These are phyloP conservation scores for Suillia variegata DNA, from an alignment of 2,888 invertebrate species.

Conservation along the genomic window DNA sequence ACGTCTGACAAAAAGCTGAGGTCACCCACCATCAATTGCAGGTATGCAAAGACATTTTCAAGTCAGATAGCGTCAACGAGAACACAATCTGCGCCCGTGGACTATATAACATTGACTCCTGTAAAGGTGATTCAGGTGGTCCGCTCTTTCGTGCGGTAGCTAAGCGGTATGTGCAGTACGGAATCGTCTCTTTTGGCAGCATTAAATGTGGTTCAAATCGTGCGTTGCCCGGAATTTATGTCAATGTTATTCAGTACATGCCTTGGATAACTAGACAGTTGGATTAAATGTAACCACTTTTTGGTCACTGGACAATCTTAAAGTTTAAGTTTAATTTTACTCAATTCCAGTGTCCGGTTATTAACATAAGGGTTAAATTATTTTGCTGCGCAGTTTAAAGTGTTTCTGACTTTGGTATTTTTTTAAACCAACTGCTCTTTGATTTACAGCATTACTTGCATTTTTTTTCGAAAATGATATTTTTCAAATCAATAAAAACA, in stretches of 20 bases:
- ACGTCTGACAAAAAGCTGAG: slow-evolving; percentile 41
- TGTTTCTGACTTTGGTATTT: too few relatives aligned
- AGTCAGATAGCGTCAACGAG: slow-evolving; percentile 44
- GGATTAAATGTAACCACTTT: too few relatives aligned
- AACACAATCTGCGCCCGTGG: slow-evolving; percentile 64
- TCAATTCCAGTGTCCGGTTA: too few relatives aligned
- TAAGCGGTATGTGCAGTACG: slow-evolving; percentile 57
- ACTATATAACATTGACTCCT: slow-evolving; percentile 42
- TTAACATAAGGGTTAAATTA: too few relatives aligned
- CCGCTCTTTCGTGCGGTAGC: slow-evolving; percentile 42
- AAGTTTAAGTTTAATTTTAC: too few relatives aligned
- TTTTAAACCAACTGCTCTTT: too few relatives aligned
- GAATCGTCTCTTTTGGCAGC: slow-evolving; percentile 70
- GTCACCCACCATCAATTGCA: slow-evolving; percentile 31
- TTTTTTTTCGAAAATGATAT: too few relatives aligned
- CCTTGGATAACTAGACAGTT: slow-evolving; percentile 64
- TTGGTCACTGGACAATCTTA: too few relatives aligned
- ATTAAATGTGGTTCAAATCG: slow-evolving; percentile 62
- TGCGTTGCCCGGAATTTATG: slow-evolving; percentile 65
- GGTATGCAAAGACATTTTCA: slow-evolving; percentile 42
- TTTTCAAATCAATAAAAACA: too few relatives aligned
- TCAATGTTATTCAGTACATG: slow-evolving; percentile 63
- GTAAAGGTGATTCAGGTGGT: slow-evolving; percentile 54
- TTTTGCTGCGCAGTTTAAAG: too few relatives aligned
- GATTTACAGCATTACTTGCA: too few relatives aligned